A percentile compares a stretch with the other conserved stretches of the same genome.
Conservation (phyloP, 2,888 invertebrate genomes). For the Cyclophora punctaria region DNA sequence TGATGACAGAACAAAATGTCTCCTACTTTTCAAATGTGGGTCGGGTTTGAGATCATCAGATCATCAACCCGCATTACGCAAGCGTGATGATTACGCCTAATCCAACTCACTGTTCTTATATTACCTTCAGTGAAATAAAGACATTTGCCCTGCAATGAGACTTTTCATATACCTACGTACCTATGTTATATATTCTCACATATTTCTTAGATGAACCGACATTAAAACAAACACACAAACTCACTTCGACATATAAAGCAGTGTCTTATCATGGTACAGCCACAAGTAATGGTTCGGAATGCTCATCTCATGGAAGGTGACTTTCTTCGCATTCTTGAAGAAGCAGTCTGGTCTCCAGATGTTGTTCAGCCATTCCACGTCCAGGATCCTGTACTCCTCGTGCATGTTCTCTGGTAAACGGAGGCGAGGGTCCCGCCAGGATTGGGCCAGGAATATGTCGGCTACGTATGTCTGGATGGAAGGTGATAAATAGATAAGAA, state of each 20-base stretch:
- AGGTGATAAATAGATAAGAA: not conserved
- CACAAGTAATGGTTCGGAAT: slow-evolving; percentile 95
- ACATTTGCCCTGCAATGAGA: no score
- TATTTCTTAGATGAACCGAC: no score
- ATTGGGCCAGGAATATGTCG: slow-evolving; percentile 93
- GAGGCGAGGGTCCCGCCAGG: slow-evolving; percentile 92
- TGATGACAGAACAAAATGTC: no score
- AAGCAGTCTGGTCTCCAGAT: slow-evolving; percentile 96
- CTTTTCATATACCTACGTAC: no score
- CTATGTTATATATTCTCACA: no score
- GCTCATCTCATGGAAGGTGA: slow-evolving; percentile 95
- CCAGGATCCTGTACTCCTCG: slow-evolving; percentile 91
- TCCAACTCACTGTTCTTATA: no score
- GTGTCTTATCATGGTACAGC: slow-evolving; percentile 92
- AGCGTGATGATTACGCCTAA: no score
- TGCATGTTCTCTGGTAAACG: slow-evolving; percentile 95
- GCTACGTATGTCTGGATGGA: slow-evolving; percentile 89
- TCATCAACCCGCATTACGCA: no score
- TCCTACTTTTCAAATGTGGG: no score
- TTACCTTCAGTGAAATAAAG: no score
- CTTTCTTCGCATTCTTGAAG: slow-evolving; percentile 95
- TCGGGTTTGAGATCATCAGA: no score
- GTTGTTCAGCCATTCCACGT: slow-evolving; percentile 91
- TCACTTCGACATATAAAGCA: slow-evolving; percentile 95
- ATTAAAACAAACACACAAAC: slow-evolving; percentile 25